Evolutionary conservation across 2,797 vertebrate genomes (phyloP).

Genomic region (Brachyrhaphis roseni): DNA sequence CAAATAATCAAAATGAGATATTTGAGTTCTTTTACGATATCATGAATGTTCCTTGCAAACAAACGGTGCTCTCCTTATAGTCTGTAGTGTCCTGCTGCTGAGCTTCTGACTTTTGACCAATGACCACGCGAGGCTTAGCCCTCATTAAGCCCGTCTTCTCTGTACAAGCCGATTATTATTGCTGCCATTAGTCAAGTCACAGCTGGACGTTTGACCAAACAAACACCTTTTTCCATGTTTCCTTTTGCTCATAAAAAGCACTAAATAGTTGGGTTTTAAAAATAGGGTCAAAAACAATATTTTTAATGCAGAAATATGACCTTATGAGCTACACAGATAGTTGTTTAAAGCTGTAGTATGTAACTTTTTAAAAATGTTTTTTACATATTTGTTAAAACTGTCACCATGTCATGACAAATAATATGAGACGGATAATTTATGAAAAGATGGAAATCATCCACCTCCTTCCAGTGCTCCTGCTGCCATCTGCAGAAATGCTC

Average conservation of each 20-base stretch:
- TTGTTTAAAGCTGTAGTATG: too few relatives aligned
- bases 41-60: background rate
- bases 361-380: too few relatives aligned
- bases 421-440: too few relatives aligned
- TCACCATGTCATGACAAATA: too few relatives aligned
- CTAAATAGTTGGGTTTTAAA: background rate
- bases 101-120: slow-evolving; percentile 41
- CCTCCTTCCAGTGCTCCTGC: too few relatives aligned
- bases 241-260: background rate
- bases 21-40: background rate
- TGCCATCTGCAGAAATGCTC: too few relatives aligned
- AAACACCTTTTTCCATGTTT: slow-evolving; percentile 26
- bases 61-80: background rate
- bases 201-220: slow-evolving; percentile 43
- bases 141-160: slow-evolving; percentile 55
- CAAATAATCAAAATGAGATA: background rate
- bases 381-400: too few relatives aligned
- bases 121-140: slow-evolving; percentile 47
- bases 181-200: slow-evolving; percentile 40
- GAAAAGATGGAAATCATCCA: too few relatives aligned
- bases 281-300: too few relatives aligned
- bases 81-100: slow-evolving; percentile 34
- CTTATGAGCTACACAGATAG: background rate
- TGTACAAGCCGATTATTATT: slow-evolving; percentile 48
- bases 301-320: background rate